Base-by-base conservation (phyloP, 2,113 vertebrate species). In the Panthera leo region DNA sequence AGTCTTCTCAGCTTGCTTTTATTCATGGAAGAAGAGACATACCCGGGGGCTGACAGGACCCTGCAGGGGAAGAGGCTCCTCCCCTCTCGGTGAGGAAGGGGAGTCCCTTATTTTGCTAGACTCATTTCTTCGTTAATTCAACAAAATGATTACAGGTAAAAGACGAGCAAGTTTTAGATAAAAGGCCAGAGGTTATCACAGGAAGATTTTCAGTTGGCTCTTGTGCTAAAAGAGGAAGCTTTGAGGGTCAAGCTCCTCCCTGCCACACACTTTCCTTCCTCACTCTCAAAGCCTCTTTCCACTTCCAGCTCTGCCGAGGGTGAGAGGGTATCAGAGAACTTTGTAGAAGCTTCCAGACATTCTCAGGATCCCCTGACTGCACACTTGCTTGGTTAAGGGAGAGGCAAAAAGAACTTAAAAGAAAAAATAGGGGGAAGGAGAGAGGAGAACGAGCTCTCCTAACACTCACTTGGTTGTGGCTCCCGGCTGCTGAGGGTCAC, bases 401-500 rank as follows among this genome's bases (percentile, higher is more conserved):
- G 65, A 79, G 45, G 42, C 5, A 95, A 83, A 61, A 51, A 87
- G 12, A 94, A 78, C 0, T 42, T 27, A 58, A 75, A 85, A 83
- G 16, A 34, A 51, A 53, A 76, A 31, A 3, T 1, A 9, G 16
- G 4, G 9, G n/a, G 29, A 73, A 36, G 79, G 61, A 14, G 14
- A 19, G 11, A 45, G 55, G 31, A n/a, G 4, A 34, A 2, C 5
- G 34, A 61, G 29, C 29, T 84, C 76, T 93, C 39, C 85, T 82
- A n/a, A 83, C 42, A 78, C 51, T 36, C 82, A 82, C 61, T 73
- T 36, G 70, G 27, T 84, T 65, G 55, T 68, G 82, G 92, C 68
- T 96, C 42, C 61, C 61, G 73, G 70, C 27, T 75, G 13, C 85
- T 25, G 36, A 97, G 87, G 85, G 92, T 82, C 86, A 27, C 51